Percentiles rank a stretch among this genome's conserved stretches.
Conservation (phyloP, 2,888 invertebrate genomes). For the Papilio protenor region DNA sequence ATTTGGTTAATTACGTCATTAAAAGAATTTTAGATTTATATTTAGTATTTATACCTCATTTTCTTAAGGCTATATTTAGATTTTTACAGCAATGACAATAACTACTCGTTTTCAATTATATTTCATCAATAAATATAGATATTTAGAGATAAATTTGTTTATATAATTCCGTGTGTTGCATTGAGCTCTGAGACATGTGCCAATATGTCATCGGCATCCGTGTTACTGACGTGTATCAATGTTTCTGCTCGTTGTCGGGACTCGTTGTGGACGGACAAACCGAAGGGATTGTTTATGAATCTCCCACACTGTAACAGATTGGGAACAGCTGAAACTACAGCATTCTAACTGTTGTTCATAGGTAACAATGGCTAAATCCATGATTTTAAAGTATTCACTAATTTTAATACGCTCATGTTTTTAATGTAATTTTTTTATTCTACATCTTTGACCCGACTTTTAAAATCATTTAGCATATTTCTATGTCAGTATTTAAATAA, state of each 20-base stretch:
- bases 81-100: background rate
- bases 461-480: background rate
- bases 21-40: background rate
- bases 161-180: background rate
- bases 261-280: background rate
- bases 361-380: background rate
- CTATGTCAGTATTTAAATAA: background rate
- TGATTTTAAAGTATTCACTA: background rate
- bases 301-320: conserved; percentile 4
- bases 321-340: background rate
- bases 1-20: background rate
- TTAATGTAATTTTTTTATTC: background rate
- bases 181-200: conserved; percentile 11
- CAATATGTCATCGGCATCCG: conserved; percentile 19
- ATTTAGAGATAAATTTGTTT: background rate
- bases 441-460: background rate
- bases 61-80: background rate
- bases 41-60: background rate
- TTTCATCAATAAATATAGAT: background rate
- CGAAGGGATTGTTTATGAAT: conserved; percentile 12
- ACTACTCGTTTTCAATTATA: background rate
- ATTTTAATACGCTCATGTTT: background rate
- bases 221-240: conserved; percentile 18
- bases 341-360: background rate
- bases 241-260: background rate